Percentiles rank a stretch among this genome's conserved stretches.
Evolutionary conservation across 2,797 vertebrate genomes (phyloP).

Genomic region (Perdix hodgsoniae): DNA sequence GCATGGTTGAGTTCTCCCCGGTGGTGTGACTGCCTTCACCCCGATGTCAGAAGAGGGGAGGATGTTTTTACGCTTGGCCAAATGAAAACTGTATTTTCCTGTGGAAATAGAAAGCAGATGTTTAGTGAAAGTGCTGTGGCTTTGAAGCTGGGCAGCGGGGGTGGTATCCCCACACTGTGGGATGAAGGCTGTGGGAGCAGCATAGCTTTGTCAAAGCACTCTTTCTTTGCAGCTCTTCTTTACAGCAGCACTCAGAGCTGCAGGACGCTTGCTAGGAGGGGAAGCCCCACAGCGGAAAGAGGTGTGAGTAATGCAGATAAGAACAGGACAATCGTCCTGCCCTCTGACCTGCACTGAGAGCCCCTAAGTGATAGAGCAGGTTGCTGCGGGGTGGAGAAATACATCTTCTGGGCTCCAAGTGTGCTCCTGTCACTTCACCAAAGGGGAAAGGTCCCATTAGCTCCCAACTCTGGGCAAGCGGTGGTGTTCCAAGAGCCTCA

Average conservation of each 20-base stretch:
- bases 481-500: fast-evolving
- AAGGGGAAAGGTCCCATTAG: not conserved
- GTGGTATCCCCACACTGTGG: not conserved
- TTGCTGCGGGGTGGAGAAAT: not conserved
- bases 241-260: not conserved
- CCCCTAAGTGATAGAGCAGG: not conserved
- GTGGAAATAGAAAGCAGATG: not conserved
- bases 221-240: not conserved
- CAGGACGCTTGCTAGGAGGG: not conserved
- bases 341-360: not conserved
- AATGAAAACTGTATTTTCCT: fast-evolving
- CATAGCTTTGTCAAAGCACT: not conserved
- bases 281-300: not conserved
- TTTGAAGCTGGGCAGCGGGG: not conserved
- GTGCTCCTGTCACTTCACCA: not conserved
- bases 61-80: not conserved
- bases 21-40: not conserved
- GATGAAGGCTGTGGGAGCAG: not conserved
- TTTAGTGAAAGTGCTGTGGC: not conserved
- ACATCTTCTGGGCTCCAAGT: not conserved
- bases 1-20: not conserved
- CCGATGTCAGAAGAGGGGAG: not conserved
- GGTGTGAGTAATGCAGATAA: not conserved
- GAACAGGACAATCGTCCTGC: not conserved
- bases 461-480: not conserved